Percentiles rank a stretch among this genome's conserved stretches.
These are phyloP conservation scores for Phoeniculus purpureus DNA, from an alignment of 2,797 vertebrate genomes.

Conservation along the genomic window DNA sequence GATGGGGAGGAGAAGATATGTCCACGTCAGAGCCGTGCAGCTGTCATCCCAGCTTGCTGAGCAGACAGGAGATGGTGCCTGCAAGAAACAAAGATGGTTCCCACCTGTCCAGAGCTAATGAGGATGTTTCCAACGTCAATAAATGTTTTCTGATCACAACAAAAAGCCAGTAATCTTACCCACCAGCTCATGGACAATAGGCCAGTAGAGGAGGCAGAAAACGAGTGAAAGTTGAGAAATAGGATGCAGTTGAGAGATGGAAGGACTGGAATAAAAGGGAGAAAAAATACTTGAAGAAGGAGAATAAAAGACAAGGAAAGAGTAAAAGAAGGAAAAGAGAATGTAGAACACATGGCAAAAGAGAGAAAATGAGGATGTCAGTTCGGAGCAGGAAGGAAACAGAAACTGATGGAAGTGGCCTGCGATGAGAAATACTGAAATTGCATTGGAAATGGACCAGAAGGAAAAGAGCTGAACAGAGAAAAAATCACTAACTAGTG, in stretches of 20 bases:
- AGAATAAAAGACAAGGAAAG: background rate
- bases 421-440: background rate
- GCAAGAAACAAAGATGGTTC: conserved; percentile 67
- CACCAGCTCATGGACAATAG: background rate
- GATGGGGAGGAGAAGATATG: conserved; percentile 6
- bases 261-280: background rate
- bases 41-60: conserved; percentile 65
- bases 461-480: background rate
- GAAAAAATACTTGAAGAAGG: background rate
- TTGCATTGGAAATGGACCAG: background rate
- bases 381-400: background rate
- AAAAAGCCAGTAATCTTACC: conserved; percentile 22
- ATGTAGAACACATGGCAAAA: background rate
- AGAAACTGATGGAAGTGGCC: background rate
- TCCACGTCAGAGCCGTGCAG: conserved; percentile 47
- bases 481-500: background rate
- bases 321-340: background rate
- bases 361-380: background rate
- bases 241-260: background rate
- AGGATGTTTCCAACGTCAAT: conserved; percentile 69
- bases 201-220: background rate
- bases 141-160: conserved; percentile 51
- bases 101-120: conserved; percentile 74
- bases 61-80: conserved; percentile 61
- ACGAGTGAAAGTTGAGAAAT: background rate